phyloP scores from a whole-genome alignment of 1,140 invertebrate species.

The Acromyrmex echinatior region DNA sequence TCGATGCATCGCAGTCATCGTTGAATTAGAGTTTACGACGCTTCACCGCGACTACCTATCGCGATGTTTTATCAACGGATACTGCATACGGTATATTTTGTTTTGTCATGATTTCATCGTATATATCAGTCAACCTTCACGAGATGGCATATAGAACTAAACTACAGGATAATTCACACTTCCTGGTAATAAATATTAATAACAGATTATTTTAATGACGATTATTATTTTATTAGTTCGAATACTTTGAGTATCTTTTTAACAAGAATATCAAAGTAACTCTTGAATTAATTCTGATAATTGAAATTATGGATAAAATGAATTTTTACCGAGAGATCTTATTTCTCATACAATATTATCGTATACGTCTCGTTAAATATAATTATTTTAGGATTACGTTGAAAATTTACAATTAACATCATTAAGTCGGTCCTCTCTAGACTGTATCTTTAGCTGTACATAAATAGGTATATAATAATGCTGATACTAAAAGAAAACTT shows the following conservation, averaged over 20 bases:
- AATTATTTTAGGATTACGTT: neutral
- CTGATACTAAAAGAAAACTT: neutral
- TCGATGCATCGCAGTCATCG: conserved; percentile 28
- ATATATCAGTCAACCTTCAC: neutral
- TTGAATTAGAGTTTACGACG: conserved; percentile 16
- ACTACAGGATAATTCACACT: neutral
- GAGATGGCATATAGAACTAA: neutral
- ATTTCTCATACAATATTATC: neutral
- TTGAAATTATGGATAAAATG: conserved; percentile 2
- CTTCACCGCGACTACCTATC: neutral
- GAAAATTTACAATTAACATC: neutral
- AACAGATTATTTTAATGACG: no score
- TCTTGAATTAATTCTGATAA: neutral
- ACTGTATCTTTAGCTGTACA: neutral
- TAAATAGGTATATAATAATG: conserved; percentile 26
- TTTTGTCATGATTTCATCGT: neutral
- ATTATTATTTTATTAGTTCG: neutral
- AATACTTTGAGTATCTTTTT: neutral
- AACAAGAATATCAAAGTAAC: neutral
- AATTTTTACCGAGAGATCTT: neutral
- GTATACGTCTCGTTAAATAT: neutral
- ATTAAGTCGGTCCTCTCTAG: neutral
- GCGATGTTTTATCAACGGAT: neutral
- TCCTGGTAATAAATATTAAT: neutral
- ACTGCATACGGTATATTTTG: neutral